Conservation (phyloP, 2,888 invertebrate genomes). For the Epiblema foenella region DNA sequence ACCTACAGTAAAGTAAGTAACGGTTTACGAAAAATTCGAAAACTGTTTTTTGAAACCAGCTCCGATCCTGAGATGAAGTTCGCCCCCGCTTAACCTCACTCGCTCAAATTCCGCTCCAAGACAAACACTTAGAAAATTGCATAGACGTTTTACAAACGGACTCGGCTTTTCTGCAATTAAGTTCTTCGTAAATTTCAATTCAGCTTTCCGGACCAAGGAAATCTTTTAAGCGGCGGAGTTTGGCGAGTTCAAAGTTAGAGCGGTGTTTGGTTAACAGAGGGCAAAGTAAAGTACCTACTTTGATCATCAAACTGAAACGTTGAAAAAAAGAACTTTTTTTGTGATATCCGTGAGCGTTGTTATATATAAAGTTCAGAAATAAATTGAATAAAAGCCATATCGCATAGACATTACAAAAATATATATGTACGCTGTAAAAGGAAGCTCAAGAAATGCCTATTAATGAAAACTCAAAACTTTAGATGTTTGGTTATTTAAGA, state of each 20-base stretch:
- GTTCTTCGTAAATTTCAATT: constrained; percentile 1
- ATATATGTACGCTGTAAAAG: no score
- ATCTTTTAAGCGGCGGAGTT: constrained; percentile 9
- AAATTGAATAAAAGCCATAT: background rate
- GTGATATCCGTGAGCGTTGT: background rate
- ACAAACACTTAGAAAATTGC: constrained; percentile 19
- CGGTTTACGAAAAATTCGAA: background rate
- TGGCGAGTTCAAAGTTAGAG: constrained; percentile 7
- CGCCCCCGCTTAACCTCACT: background rate
- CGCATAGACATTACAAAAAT: background rate
- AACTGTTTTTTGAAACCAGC: no score
- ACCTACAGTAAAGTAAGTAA: no score
- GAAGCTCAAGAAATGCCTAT: no score
- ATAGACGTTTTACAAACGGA: constrained; percentile 12
- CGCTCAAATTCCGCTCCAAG: background rate
- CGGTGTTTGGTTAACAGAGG: background rate
- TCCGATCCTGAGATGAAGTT: no score
- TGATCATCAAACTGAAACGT: no score
- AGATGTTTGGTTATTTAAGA: no score
- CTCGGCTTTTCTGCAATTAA: constrained; percentile 14
- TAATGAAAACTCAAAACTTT: no score
- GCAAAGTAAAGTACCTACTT: background rate
- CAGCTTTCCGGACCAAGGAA: background rate
- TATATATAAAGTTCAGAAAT: background rate
- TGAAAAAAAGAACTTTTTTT: no score